A percentile compares a stretch with the other conserved stretches of the same genome.
Evolutionary conservation across 2,888 invertebrate species (phyloP).

Genomic region (Lysandra coridon): DNA sequence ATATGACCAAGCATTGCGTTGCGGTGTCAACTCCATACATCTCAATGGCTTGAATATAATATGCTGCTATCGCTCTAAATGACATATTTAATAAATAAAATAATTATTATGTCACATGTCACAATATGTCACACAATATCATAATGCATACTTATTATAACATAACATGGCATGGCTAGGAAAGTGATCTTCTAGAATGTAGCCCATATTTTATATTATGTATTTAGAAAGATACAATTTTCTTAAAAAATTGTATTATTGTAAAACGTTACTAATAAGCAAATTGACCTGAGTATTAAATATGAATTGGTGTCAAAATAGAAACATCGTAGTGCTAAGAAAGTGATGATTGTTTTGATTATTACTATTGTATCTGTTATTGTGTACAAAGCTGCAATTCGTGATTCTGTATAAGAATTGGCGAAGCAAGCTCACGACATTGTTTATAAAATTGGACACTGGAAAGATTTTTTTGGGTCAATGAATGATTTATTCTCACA

Average conservation of each 20-base stretch:
- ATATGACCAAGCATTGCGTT: no score
- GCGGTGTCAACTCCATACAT: no score
- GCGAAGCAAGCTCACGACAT: not conserved
- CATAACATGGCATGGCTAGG: no score
- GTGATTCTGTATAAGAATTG: not conserved
- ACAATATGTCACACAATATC: no score
- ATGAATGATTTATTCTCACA: not conserved
- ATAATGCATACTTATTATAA: no score
- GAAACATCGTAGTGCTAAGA: not conserved
- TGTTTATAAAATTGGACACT: not conserved
- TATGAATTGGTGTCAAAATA: constrained; percentile 5
- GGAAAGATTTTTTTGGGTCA: constrained; percentile 9
- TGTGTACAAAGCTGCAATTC: not conserved
- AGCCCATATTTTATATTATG: no score
- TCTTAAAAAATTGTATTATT: no score
- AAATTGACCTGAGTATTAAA: not conserved
- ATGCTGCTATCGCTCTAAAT: not conserved
- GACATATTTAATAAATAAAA: not conserved
- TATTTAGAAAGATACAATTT: no score
- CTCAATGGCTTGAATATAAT: no score
- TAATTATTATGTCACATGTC: no score
- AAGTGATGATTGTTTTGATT: not conserved
- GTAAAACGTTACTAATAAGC: no score
- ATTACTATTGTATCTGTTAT: not conserved
- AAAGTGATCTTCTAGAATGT: no score